A percentile compares a stretch with the other conserved stretches of the same genome.
These are phyloP conservation scores for Cephalopholis sonnerati DNA, from an alignment of 2,113 vertebrate species.

Conservation along the genomic window DNA sequence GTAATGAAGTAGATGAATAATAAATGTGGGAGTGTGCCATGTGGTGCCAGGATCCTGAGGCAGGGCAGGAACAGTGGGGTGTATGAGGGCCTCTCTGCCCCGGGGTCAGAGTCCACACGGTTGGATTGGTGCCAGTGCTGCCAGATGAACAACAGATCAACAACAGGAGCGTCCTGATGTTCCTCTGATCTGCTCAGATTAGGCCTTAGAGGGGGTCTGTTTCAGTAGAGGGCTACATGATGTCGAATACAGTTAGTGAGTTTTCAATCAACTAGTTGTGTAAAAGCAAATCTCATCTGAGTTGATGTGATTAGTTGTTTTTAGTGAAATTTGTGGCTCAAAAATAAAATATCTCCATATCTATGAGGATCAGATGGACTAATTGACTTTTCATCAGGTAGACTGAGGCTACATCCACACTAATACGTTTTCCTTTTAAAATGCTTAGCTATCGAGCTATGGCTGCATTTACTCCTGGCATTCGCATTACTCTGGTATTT, in stretches of 20 bases:
- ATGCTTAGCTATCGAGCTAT: too few relatives aligned
- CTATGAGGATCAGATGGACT: background rate
- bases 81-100: constrained; percentile 13
- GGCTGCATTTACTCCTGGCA: too few relatives aligned
- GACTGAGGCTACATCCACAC: background rate
- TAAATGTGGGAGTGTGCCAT: constrained; percentile 63
- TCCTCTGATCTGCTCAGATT: constrained; percentile 48
- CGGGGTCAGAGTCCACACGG: constrained; percentile 53
- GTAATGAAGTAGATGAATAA: constrained; percentile 70
- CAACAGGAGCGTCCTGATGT: constrained; percentile 31
- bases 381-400: background rate
- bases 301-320: background rate
- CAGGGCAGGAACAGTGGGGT: constrained; percentile 15
- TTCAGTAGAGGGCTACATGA: background rate
- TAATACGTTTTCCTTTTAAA: too few relatives aligned
- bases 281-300: background rate
- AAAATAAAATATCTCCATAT: background rate
- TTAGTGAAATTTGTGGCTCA: background rate
- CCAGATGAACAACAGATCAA: constrained; percentile 49
- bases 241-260: background rate
- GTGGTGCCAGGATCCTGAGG: constrained; percentile 59
- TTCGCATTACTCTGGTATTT: too few relatives aligned
- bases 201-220: constrained; percentile 4
- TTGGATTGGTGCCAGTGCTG: constrained; percentile 40
- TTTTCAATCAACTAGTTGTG: background rate